Percentiles rank a stretch among this genome's conserved stretches.
These are phyloP conservation scores for Diplazon laetatorius DNA, from an alignment of 2,888 invertebrate genomes.

Conservation along the genomic window DNA sequence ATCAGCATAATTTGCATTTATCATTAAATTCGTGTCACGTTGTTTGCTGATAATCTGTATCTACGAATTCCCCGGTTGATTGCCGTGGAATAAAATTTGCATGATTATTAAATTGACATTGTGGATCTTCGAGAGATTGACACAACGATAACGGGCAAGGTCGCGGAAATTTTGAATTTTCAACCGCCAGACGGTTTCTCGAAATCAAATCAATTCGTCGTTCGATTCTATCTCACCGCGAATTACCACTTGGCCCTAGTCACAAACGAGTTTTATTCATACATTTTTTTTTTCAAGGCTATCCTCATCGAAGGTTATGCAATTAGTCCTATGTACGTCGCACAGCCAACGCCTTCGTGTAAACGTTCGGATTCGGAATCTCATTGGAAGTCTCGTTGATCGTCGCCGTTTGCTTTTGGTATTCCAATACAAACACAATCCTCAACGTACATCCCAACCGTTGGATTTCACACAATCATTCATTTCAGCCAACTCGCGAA, in stretches of 20 bases:
- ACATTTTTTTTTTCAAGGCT: constrained; percentile 51
- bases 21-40: background rate
- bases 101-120: background rate
- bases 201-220: constrained; percentile 20
- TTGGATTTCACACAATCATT: constrained; percentile 13
- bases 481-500: background rate
- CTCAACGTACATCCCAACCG: background rate
- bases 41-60: background rate
- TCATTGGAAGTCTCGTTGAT: constrained; percentile 49
- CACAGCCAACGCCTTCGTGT: constrained; percentile 55
- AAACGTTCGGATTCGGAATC: constrained; percentile 58
- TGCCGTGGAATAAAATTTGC: constrained; percentile 9
- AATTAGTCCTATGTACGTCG: constrained; percentile 54
- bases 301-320: constrained; percentile 52
- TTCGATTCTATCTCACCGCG: constrained; percentile 15
- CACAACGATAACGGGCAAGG: background rate
- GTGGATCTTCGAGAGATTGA: background rate
- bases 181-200: background rate
- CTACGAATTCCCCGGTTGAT: background rate
- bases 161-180: constrained; percentile 23
- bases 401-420: constrained; percentile 4
- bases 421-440: constrained; percentile 5
- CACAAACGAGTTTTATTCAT: constrained; percentile 36
- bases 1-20: background rate
- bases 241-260: constrained; percentile 49